Evolutionary conservation across 2,888 invertebrate species (phyloP).

Genomic region (Monopis laevigella): DNA sequence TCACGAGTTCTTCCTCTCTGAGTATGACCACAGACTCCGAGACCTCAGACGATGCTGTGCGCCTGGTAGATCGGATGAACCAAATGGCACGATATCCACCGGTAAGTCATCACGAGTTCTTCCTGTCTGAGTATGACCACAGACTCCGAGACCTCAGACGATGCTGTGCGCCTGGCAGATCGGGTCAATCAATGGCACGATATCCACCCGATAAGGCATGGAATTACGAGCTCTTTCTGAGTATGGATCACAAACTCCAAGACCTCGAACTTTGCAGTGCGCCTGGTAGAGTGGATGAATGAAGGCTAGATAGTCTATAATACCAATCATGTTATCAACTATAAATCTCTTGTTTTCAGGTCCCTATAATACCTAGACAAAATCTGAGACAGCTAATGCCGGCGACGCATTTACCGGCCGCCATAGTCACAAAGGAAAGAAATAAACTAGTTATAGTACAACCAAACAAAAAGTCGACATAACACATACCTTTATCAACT

Average conservation of each 20-base stretch:
- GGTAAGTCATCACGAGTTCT: slow-evolving; percentile 30
- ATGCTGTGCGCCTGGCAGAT: slow-evolving; percentile 55
- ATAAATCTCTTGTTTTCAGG: slow-evolving; percentile 30
- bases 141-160: slow-evolving; percentile 56
- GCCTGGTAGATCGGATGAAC: slow-evolving; percentile 55
- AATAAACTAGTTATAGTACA: slow-evolving; percentile 85
- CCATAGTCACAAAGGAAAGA: slow-evolving; percentile 83
- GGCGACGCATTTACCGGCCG: slow-evolving; percentile 70
- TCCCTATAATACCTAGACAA: slow-evolving; percentile 70
- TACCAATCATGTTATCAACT: no score
- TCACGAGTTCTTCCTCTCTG: no score
- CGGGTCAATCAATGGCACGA: slow-evolving; percentile 55
- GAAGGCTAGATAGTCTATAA: no score
- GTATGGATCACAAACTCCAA: slow-evolving; percentile 48
- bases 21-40: slow-evolving; percentile 55
- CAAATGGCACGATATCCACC: slow-evolving; percentile 41
- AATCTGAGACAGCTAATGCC: slow-evolving; percentile 75
- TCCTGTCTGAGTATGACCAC: slow-evolving; percentile 48
- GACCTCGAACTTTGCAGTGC: slow-evolving; percentile 57
- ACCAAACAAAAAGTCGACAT: slow-evolving; percentile 58
- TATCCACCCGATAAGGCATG: slow-evolving; percentile 20
- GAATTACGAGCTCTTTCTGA: slow-evolving; percentile 27
- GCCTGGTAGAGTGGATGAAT: not conserved
- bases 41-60: slow-evolving; percentile 57
- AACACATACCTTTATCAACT: not conserved